Percentiles rank a stretch among this genome's conserved stretches.
phyloP scores from a whole-genome alignment of 2,888 invertebrate genomes.

The Cephus pygmeus region DNA sequence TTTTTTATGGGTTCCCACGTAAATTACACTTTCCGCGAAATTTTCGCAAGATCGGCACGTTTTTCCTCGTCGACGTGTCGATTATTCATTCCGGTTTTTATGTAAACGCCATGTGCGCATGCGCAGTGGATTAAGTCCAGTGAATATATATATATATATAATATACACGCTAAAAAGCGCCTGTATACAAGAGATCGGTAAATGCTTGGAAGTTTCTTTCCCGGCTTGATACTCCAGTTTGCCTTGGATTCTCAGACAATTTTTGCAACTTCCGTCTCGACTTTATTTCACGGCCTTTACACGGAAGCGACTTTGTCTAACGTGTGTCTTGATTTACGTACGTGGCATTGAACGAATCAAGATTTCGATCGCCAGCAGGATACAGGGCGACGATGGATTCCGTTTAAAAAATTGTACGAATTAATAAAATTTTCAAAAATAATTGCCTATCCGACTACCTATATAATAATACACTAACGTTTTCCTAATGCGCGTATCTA shows the following conservation, averaged over 20 bases:
- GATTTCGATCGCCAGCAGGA: not conserved
- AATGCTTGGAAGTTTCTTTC: constrained; percentile 23
- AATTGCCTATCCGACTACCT: not conserved
- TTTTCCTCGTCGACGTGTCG: not conserved
- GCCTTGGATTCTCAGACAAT: constrained; percentile 27
- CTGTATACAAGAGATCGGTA: constrained; percentile 15
- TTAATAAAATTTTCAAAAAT: not conserved
- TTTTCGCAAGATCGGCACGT: not conserved
- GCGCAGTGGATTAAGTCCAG: not conserved
- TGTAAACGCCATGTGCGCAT: not conserved
- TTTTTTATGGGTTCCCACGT: not conserved
- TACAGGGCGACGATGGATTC: not conserved
- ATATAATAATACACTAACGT: not conserved
- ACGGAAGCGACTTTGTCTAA: not conserved
- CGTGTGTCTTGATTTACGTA: not conserved
- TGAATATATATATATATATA: not conserved
- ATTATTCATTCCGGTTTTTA: not conserved
- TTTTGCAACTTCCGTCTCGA: constrained; percentile 26
- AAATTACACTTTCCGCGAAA: not conserved
- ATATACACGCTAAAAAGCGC: too few relatives aligned
- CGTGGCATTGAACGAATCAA: not conserved
- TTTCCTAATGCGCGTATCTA: not conserved
- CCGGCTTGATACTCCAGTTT: constrained; percentile 27
- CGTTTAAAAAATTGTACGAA: not conserved
- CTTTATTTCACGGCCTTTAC: not conserved